Percentiles rank a stretch among this genome's conserved stretches.
Evolutionary conservation across 1,140 invertebrate genomes (phyloP).

Genomic region (Cyclina sinensis): DNA sequence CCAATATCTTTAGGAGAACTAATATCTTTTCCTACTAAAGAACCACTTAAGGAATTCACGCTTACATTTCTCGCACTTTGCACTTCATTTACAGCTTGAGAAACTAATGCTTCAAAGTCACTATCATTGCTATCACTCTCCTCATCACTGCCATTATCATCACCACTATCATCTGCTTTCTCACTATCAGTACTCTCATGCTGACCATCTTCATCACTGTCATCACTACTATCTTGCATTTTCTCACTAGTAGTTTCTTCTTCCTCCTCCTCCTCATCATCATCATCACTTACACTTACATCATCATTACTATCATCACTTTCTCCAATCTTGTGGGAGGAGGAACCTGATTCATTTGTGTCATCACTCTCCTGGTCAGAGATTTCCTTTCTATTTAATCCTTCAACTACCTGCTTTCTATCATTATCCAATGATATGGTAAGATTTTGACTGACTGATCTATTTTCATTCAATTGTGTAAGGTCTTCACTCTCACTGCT

Average conservation of each 20-base stretch:
- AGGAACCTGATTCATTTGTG: not conserved
- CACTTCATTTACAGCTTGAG: constrained; percentile 29
- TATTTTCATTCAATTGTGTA: not conserved
- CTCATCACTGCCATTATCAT: constrained; percentile 60
- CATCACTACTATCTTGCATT: not conserved
- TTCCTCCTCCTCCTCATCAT: constrained; percentile 46
- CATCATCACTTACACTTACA: constrained; percentile 25
- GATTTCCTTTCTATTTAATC: not conserved
- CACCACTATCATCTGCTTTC: constrained; percentile 57
- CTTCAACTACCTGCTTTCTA: not conserved
- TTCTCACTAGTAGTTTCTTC: constrained; percentile 17
- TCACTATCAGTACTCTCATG: not conserved
- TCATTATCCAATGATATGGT: no score
- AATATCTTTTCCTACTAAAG: not conserved
- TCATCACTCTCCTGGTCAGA: not conserved
- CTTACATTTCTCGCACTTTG: not conserved
- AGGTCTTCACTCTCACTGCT: constrained; percentile 1
- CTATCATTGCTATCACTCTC: constrained; percentile 6
- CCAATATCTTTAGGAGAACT: not conserved
- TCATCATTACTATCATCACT: constrained; percentile 27
- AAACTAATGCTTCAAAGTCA: constrained; percentile 45
- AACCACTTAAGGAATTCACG: not conserved
- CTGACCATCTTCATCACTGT: constrained; percentile 2
- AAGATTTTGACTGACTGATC: no score
- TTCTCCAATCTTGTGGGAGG: not conserved